Evolutionary conservation across 1,140 invertebrate genomes (phyloP).

Genomic region (Trichomalopsis sarcophagae): DNA sequence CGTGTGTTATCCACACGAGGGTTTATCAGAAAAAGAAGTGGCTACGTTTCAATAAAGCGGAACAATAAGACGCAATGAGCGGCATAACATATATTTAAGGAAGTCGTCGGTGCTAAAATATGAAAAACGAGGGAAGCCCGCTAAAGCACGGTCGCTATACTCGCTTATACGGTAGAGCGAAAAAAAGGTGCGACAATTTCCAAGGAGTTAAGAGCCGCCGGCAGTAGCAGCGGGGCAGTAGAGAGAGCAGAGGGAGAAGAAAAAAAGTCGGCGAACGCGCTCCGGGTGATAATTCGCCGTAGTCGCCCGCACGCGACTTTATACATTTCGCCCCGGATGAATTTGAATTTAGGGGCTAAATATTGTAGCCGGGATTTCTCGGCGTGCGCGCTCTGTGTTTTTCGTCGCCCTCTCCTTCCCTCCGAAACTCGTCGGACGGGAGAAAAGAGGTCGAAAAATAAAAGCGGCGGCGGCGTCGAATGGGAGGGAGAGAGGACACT

Average conservation of each 20-base stretch:
- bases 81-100: too few species aligned
- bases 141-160: neutral
- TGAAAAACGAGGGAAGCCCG: neutral
- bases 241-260: neutral
- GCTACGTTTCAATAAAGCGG: neutral
- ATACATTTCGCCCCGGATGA: neutral
- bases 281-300: neutral
- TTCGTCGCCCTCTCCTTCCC: neutral
- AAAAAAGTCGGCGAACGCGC: neutral
- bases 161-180: neutral
- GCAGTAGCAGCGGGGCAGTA: neutral
- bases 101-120: neutral
- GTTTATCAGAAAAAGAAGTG: neutral
- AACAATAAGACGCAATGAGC: neutral
- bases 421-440: neutral
- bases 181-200: neutral
- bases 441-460: neutral
- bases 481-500: neutral
- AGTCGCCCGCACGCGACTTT: neutral
- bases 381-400: neutral
- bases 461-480: neutral
- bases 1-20: neutral
- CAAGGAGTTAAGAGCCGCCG: slow-evolving; percentile 1
- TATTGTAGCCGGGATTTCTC: slow-evolving; percentile 11
- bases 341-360: slow-evolving; percentile 21